Conservation (phyloP, 2,797 vertebrate species). For the Microhierax caerulescens region DNA sequence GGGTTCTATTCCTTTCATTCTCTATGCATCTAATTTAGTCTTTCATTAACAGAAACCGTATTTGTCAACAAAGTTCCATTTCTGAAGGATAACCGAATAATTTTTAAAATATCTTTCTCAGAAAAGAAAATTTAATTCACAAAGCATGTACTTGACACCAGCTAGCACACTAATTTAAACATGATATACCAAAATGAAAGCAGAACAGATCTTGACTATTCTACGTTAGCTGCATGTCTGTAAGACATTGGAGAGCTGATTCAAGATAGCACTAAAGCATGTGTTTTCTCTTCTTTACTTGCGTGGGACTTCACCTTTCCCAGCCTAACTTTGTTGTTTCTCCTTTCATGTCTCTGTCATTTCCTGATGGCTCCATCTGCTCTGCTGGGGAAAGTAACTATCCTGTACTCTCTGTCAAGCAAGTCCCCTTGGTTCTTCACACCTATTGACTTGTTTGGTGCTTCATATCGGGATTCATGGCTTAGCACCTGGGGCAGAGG, state of each 20-base stretch:
- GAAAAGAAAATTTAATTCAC: slow-evolving; percentile 18
- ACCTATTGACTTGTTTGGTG: background rate
- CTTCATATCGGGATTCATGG: background rate
- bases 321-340: background rate
- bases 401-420: background rate
- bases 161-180: background rate
- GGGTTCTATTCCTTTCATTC: slow-evolving; percentile 28
- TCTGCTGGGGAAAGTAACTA: background rate
- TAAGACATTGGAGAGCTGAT: background rate
- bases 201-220: background rate
- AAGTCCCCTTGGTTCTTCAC: background rate
- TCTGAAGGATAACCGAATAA: background rate
- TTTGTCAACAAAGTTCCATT: background rate
- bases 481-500: background rate
- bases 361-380: background rate
- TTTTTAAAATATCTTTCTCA: background rate
- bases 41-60: slow-evolving; percentile 39
- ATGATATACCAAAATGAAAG: background rate
- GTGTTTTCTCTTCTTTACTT: background rate
- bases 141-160: background rate
- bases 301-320: background rate
- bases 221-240: background rate
- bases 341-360: background rate
- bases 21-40: background rate
- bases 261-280: background rate